Evolutionary conservation across 2,888 invertebrate species (phyloP), one percentile per base, ranked within the genome.

Genomic region (Kuschelorhynchus macadamiae): DNA sequence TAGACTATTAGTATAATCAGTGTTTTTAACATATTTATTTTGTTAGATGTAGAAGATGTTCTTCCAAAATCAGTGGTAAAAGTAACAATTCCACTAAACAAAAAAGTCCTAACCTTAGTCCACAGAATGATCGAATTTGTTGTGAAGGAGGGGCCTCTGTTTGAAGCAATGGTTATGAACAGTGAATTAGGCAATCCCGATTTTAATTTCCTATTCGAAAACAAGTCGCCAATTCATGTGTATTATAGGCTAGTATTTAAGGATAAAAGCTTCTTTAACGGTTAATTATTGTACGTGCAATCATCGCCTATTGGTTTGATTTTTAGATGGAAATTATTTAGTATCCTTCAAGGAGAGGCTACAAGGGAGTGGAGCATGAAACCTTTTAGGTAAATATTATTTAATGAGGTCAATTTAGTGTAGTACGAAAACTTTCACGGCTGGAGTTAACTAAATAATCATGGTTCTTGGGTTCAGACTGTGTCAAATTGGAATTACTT

Each of bases 71-170:
- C 74, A 17, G 47, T 63, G 1, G 63, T 75, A 18, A 67, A 67
- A 63, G 98, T 98, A 0, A 80, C 81, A 4, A 79, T 83, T 44
- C 84, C 83, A 1, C 71, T 82, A 39, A 81, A 82, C 72, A 94
- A 96, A 83, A 92, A 91, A 81, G 87, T 95, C 74, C 86, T 98
- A 59, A 91, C 92, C 87, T 86, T 96, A 73, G 97, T 99, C 79
- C 97, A 99, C 86, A 93, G 98, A 74, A 96, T 96, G 92, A 93
- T 99, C 71, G 98, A 99, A 86, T 99, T 97, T 88, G 97, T 99
- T 71, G 94, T 98, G 75, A 90, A 97, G 73, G 98, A 99, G 85
- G 99, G 99, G 0, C 97, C 98, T 1, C 92, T 97, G 92, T 99
- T 99, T 86, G 99, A 99, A 85, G 98, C 98, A 0, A 93, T 98